Percentiles rank a stretch among this genome's conserved stretches.
Conservation (phyloP, 1,140 invertebrate genomes). For the Dendrolimus punctatus region DNA sequence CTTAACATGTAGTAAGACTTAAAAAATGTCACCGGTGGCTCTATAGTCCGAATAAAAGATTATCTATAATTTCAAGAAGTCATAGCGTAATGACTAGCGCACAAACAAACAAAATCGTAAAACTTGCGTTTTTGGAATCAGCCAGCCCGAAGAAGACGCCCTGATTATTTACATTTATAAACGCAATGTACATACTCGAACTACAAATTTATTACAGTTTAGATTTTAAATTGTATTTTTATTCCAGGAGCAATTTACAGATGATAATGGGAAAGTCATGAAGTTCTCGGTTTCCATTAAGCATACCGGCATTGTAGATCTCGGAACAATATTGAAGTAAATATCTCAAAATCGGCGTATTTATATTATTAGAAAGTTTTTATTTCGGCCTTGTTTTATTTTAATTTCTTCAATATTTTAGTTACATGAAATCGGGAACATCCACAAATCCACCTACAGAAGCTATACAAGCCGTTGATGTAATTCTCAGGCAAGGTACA, state of each 20-base stretch:
- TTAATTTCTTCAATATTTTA: constrained; percentile 16
- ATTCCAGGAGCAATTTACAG: constrained; percentile 38
- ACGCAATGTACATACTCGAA: too few relatives aligned
- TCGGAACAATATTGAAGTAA: constrained; percentile 34
- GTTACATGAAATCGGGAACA: constrained; percentile 51
- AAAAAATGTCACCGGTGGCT: too few relatives aligned
- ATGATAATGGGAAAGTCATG: constrained; percentile 34
- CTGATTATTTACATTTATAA: too few relatives aligned
- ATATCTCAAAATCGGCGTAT: constrained; percentile 11
- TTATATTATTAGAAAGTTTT: constrained; percentile 8
- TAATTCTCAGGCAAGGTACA: constrained; percentile 81
- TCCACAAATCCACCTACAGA: constrained; percentile 74
- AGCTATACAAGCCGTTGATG: constrained; percentile 84
- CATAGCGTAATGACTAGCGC: too few relatives aligned
- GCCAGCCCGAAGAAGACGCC: too few relatives aligned
- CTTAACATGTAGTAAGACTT: too few relatives aligned
- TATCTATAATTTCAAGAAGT: too few relatives aligned
- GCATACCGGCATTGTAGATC: constrained; percentile 44
- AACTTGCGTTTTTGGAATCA: too few relatives aligned
- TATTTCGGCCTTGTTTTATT: neutral
- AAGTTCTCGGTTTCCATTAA: constrained; percentile 43
- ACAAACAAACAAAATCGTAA: too few relatives aligned
- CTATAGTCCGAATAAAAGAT: too few relatives aligned
- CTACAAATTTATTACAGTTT: neutral
- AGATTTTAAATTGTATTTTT: constrained; percentile 8